A percentile compares a stretch with the other conserved stretches of the same genome.
phyloP scores from a whole-genome alignment of 2,797 vertebrate species.

The Cygnus olor region DNA sequence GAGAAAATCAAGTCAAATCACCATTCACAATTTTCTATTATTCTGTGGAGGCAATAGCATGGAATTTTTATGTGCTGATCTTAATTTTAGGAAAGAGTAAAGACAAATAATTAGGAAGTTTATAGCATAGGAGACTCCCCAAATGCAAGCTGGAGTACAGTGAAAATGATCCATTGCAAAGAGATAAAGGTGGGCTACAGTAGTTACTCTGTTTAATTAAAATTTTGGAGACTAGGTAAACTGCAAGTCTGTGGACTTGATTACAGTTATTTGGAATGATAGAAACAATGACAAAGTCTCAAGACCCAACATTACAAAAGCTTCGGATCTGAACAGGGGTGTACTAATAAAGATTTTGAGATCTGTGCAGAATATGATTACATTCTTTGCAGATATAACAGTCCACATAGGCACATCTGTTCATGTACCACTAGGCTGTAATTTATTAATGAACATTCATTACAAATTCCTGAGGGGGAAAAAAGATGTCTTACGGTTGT shows the following conservation, averaged over 20 bases:
- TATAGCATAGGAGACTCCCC: background rate
- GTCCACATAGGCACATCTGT: conserved; percentile 3
- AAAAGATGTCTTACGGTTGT: background rate
- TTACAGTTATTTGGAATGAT: background rate
- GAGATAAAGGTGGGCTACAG: background rate
- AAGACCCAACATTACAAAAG: background rate
- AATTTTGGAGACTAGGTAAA: background rate
- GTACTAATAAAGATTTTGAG: background rate
- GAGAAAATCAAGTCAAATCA: background rate
- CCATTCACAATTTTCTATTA: background rate
- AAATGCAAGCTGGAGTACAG: background rate
- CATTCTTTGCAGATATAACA: background rate
- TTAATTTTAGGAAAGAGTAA: background rate
- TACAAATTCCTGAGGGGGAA: background rate
- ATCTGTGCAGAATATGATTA: background rate
- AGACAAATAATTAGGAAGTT: background rate
- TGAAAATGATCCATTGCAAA: background rate
- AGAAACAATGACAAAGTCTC: background rate
- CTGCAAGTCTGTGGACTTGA: background rate
- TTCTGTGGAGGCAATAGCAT: background rate
- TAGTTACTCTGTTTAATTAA: background rate
- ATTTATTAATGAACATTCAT: conserved; percentile 46
- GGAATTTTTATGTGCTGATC: background rate
- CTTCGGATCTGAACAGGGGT: background rate
- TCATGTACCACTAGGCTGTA: background rate